Conservation (phyloP, 53 echinoderm and acorn worm species). For the Antedon mediterranea region DNA sequence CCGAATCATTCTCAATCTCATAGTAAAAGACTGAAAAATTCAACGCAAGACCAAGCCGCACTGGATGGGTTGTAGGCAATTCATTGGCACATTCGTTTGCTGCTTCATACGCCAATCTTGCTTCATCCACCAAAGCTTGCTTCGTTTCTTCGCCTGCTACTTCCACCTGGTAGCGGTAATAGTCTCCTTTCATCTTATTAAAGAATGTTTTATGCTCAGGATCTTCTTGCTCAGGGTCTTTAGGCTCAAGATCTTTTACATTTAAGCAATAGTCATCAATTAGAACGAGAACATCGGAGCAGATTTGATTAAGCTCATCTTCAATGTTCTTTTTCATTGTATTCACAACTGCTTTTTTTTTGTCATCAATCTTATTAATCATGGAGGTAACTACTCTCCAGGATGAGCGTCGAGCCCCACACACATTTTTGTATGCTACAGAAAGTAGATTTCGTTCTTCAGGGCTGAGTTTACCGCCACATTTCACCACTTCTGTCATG, state of each 20-base stretch:
- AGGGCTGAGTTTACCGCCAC: background rate
- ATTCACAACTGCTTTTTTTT: background rate
- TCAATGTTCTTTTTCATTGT: slow-evolving; percentile 10
- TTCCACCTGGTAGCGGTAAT: slow-evolving; percentile 33
- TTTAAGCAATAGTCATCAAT: no score
- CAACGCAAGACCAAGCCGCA: slow-evolving; percentile 30
- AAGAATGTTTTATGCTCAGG: slow-evolving; percentile 11
- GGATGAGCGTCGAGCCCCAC: slow-evolving; percentile 30
- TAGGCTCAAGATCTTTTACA: background rate
- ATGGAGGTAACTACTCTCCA: slow-evolving; percentile 20
- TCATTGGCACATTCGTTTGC: background rate
- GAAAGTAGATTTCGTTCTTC: slow-evolving; percentile 42
- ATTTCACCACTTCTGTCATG: slow-evolving; percentile 15
- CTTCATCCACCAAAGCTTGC: background rate
- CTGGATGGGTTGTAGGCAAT: slow-evolving; percentile 20
- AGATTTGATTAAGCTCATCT: slow-evolving; percentile 15
- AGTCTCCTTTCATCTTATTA: slow-evolving; percentile 12
- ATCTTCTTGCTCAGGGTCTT: background rate
- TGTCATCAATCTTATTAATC: background rate
- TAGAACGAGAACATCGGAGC: no score
- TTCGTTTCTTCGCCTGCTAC: background rate
- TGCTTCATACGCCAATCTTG: slow-evolving; percentile 19
- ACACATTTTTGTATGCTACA: slow-evolving; percentile 48
- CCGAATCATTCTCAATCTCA: slow-evolving; percentile 21
- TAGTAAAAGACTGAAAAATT: slow-evolving; percentile 54